A percentile compares a stretch with the other conserved stretches of the same genome.
These are phyloP conservation scores for Acanthosepion pharaonis DNA, from an alignment of 2,888 invertebrate species.

Conservation along the genomic window DNA sequence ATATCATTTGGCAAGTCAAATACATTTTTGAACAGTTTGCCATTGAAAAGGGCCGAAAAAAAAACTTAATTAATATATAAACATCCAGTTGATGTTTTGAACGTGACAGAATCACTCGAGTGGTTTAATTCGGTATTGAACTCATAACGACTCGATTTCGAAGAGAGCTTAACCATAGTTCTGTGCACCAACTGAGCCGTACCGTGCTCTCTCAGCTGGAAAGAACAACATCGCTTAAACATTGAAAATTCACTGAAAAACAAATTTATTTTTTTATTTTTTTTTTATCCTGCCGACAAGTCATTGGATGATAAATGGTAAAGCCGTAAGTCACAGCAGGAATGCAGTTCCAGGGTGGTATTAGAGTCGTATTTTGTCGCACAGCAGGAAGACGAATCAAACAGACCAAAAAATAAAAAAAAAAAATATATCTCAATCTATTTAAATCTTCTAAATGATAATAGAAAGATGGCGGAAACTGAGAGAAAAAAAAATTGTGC, in stretches of 20 bases:
- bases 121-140: too few species aligned
- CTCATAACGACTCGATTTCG: too few species aligned
- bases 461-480: not conserved
- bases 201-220: not conserved
- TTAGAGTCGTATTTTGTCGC: not conserved
- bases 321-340: slow-evolving; percentile 7
- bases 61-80: too few species aligned
- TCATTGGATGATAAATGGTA: not conserved
- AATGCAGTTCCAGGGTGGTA: not conserved
- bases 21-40: too few species aligned
- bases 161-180: too few species aligned
- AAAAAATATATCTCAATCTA: not conserved
- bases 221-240: too few species aligned
- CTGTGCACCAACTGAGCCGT: not conserved
- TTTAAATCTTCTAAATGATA: slow-evolving; percentile 4
- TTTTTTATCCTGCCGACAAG: not conserved
- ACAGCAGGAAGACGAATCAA: not conserved
- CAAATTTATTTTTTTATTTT: too few species aligned
- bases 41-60: too few species aligned
- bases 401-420: not conserved
- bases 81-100: too few species aligned
- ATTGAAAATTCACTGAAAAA: not conserved
- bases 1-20: too few species aligned
- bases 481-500: not conserved
- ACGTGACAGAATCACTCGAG: too few species aligned